Conservation (phyloP, 2,113 vertebrate genomes). For the Talpa occidentalis region DNA sequence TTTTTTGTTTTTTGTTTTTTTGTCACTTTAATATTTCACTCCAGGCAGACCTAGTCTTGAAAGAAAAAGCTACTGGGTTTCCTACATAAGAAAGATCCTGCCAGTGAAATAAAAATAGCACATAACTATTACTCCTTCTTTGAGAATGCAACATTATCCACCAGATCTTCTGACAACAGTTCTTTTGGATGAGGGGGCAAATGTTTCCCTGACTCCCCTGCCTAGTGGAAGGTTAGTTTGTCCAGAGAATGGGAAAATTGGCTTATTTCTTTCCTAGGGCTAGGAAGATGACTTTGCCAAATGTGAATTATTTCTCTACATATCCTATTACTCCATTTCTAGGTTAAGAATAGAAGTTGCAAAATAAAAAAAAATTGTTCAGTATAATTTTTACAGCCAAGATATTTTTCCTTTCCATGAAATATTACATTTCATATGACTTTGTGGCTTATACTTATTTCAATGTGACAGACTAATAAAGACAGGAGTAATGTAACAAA, state of each 20-base stretch:
- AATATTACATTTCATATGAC: constrained; percentile 29
- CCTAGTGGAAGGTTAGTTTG: not conserved
- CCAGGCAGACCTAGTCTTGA: constrained; percentile 16
- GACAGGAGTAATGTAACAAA: not conserved
- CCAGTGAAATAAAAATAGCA: not conserved
- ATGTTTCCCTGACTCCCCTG: not conserved
- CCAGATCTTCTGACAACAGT: not conserved
- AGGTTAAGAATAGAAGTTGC: not conserved
- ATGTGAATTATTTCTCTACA: not conserved
- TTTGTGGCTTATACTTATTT: not conserved
- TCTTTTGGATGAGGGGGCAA: not conserved
- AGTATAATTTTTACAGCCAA: not conserved
- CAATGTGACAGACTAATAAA: not conserved
- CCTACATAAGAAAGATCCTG: not conserved
- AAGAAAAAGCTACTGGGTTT: constrained; percentile 54
- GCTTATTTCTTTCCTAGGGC: not conserved
- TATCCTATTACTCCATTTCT: not conserved
- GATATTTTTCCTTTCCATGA: not conserved
- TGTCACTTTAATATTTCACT: constrained; percentile 70
- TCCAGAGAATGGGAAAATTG: not conserved
- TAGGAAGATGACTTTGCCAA: not conserved
- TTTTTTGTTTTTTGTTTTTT: too few species aligned
- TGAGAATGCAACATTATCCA: constrained; percentile 21
- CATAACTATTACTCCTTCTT: constrained; percentile 16
- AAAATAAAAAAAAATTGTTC: not conserved